Percentiles rank a stretch among this genome's conserved stretches.
Conservation (phyloP, 2,797 vertebrate species). For the Scarus forsteni region DNA sequence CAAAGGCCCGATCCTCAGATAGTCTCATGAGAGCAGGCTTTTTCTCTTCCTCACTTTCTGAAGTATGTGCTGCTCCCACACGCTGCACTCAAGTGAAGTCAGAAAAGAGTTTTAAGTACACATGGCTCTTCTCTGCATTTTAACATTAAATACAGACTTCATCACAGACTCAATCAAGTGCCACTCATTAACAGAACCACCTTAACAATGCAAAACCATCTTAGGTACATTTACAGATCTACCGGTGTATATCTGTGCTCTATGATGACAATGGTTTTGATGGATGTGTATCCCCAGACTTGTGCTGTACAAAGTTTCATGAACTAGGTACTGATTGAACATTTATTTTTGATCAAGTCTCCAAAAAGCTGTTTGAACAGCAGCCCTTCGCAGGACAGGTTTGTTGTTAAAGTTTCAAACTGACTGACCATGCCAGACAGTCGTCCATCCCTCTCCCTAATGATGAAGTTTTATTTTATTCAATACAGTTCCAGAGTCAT, state of each 20-base stretch:
- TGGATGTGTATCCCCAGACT: conserved; percentile 26
- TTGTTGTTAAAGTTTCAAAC: background rate
- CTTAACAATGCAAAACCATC: conserved; percentile 17
- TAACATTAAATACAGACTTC: conserved; percentile 6
- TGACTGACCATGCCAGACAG: conserved; percentile 40
- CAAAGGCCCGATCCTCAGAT: conserved; percentile 57
- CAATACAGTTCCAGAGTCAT: conserved; percentile 15
- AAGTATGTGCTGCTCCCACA: conserved; percentile 39
- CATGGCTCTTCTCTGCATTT: conserved; percentile 7
- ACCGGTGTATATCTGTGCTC: conserved; percentile 1
- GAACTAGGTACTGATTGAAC: conserved; percentile 13
- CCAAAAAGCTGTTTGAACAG: conserved; percentile 7
- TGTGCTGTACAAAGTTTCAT: background rate
- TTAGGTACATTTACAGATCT: conserved; percentile 4
- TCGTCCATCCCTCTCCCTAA: conserved; percentile 15
- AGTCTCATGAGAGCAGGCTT: conserved; percentile 57
- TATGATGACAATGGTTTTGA: conserved; percentile 1
- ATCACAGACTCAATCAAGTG: background rate
- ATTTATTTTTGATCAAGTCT: conserved; percentile 18
- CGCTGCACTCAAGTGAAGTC: conserved; percentile 40
- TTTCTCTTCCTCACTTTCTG: conserved; percentile 50
- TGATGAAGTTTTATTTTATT: conserved; percentile 42
- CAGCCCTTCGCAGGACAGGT: conserved; percentile 1
- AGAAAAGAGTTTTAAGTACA: conserved; percentile 45
- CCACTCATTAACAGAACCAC: background rate